phyloP scores from a whole-genome alignment of 1,140 invertebrate species.

The Apolygus lucorum region DNA sequence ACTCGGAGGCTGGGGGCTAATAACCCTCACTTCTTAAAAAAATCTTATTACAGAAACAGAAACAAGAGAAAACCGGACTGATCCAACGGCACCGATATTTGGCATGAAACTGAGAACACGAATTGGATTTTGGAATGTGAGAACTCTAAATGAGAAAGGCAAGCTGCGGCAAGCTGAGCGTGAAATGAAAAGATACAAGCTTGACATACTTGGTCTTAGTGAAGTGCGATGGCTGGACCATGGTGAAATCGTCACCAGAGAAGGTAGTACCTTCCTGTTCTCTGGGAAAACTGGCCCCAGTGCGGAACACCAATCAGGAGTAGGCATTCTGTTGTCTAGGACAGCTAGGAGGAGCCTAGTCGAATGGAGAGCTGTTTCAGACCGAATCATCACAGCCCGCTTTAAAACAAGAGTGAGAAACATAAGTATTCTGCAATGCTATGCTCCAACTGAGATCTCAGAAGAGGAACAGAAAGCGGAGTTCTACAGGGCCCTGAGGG shows the following conservation, averaged over 20 bases:
- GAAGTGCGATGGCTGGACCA: conserved; percentile 20
- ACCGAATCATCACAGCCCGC: conserved; percentile 2
- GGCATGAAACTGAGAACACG: conserved; percentile 15
- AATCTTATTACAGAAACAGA: conserved; percentile 4
- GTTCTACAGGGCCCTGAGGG: conserved; percentile 10
- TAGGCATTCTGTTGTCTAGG: conserved; percentile 17
- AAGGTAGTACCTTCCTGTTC: neutral
- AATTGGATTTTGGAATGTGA: no score
- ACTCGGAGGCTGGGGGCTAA: neutral
- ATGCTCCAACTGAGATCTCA: conserved; percentile 19
- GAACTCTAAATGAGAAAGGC: conserved; percentile 14
- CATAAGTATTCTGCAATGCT: conserved; percentile 14
- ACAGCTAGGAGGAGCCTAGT: conserved; percentile 10
- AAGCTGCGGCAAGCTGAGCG: conserved; percentile 17
- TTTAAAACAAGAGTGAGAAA: conserved; percentile 24
- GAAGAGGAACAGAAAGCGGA: conserved; percentile 7
- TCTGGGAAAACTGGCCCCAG: conserved; percentile 17
- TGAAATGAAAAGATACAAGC: conserved; percentile 23
- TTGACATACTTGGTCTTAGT: conserved; percentile 20
- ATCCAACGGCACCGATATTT: neutral
- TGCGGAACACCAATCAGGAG: conserved; percentile 15
- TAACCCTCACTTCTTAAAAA: neutral
- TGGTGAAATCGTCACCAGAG: neutral
- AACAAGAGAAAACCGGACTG: conserved; percentile 11
- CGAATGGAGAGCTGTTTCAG: conserved; percentile 17